Base-by-base conservation (phyloP, 2,888 invertebrate genomes). In the Salpingus planirostris region DNA sequence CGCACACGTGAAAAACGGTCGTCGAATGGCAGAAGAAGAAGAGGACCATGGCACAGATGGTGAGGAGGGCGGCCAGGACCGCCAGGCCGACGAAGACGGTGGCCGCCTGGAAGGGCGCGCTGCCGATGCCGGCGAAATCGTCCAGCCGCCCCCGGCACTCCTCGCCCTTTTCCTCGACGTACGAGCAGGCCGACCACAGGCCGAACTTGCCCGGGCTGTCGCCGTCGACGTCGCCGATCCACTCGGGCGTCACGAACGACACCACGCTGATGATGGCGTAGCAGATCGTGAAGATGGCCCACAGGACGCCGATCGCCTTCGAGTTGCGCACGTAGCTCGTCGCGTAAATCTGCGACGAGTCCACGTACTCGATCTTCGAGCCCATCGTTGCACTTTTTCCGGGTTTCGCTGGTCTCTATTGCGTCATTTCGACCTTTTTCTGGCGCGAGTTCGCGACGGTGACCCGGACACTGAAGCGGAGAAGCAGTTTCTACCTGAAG, bases 261-360 rank as follows among this genome's bases (percentile, higher is more conserved):
- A 97, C 91, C 49, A 90, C 81, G 54, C 86, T 84, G 57, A 98
- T 91, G 57, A 97, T 92, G 44, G 91, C 90, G 65, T 91, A 95
- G 68, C 95, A 95, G 60, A 96, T 87, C 47, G 92, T 90, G 67
- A 97, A 95, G 59, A 97, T 88, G 42, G 88, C 95, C 97, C 97
- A 97, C 48, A 96, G 74, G 39, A 96, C 93, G 29, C 92, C 93
- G 44, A 97, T 90, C 28, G 95, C 95, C 70, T 88, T 89, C 47
- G 88, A 88, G 70, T 90, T 89, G 50, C 89, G 76, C 47, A 88
- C 86, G 62, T 90, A 90, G 68, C 86, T 88, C 39, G 89, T 86
- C 44, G 88, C 88, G 68, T 89, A 87, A 63, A 89, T 77, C 67
- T 90, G 89, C 49, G 86, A 81, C 50, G 87, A 85, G 65, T 90